Conservation (phyloP, 2,113 vertebrate species). For the Typhlomys cinereus region DNA sequence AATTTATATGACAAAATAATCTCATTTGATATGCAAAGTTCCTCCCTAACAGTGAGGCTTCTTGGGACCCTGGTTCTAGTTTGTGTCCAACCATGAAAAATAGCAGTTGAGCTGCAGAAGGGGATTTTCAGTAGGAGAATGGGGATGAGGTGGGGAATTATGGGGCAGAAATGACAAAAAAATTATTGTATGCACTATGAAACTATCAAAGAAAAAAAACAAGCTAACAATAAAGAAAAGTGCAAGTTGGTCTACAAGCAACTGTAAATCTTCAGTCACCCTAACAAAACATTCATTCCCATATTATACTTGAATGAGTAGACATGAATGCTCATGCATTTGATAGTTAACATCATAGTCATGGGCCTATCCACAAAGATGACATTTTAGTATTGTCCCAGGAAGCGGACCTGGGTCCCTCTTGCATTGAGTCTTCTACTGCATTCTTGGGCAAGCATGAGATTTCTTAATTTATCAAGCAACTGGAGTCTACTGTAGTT, state of each 20-base stretch:
- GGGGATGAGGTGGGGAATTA: no score
- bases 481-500: neutral
- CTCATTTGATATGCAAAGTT: neutral
- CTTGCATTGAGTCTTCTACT: neutral
- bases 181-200: no score
- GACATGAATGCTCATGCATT: neutral
- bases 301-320: neutral
- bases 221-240: no score
- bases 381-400: neutral
- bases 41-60: neutral
- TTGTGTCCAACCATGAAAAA: neutral
- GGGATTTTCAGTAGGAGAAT: no score
- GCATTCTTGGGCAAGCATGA: neutral
- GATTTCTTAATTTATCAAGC: neutral
- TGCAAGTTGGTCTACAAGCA: neutral
- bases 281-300: neutral
- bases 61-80: neutral
- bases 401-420: neutral
- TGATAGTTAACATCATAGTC: neutral
- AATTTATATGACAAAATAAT: neutral
- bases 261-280: neutral
- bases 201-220: no score
- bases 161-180: no score
- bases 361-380: neutral
- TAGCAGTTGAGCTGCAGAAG: no score